Conservation (phyloP, 2,113 vertebrate species). For the Eptatretus burgeri region DNA sequence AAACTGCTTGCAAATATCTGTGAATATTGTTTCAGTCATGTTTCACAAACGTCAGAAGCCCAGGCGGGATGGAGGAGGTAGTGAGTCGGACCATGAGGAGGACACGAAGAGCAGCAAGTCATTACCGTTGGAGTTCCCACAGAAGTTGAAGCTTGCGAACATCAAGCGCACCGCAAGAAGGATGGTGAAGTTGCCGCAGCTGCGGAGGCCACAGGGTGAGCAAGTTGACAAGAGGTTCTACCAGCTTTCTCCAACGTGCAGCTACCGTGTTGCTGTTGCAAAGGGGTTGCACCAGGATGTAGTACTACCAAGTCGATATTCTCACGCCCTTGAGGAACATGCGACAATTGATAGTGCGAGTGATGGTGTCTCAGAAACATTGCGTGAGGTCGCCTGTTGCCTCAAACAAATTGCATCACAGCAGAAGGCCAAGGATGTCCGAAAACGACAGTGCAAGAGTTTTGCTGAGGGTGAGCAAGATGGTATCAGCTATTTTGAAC, state of each 20-base stretch:
- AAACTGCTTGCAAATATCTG: too few species aligned
- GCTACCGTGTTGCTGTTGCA: slow-evolving; percentile 4
- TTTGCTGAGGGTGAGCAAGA: too few species aligned
- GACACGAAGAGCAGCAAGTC: too few species aligned
- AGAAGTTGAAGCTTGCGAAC: slow-evolving; percentile 2
- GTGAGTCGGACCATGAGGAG: too few species aligned
- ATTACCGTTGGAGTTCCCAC: neutral
- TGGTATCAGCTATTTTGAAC: neutral
- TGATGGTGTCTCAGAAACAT: slow-evolving; percentile 1
- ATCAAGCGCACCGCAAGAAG: neutral
- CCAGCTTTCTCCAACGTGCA: neutral
- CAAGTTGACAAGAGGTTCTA: neutral
- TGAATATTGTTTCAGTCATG: too few species aligned
- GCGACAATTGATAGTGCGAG: neutral
- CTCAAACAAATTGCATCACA: slow-evolving; percentile 1
- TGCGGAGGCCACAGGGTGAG: neutral
- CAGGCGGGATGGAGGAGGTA: too few species aligned
- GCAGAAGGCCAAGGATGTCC: slow-evolving; percentile 6
- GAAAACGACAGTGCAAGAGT: neutral
- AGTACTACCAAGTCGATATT: neutral
- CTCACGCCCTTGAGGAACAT: slow-evolving; percentile 3
- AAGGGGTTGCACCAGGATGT: slow-evolving; percentile 1
- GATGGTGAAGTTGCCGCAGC: neutral
- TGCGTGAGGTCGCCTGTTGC: slow-evolving; percentile 1
- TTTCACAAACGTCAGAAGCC: too few species aligned